Conservation (phyloP, 1,140 invertebrate genomes). For the Oppia nitens region DNA sequence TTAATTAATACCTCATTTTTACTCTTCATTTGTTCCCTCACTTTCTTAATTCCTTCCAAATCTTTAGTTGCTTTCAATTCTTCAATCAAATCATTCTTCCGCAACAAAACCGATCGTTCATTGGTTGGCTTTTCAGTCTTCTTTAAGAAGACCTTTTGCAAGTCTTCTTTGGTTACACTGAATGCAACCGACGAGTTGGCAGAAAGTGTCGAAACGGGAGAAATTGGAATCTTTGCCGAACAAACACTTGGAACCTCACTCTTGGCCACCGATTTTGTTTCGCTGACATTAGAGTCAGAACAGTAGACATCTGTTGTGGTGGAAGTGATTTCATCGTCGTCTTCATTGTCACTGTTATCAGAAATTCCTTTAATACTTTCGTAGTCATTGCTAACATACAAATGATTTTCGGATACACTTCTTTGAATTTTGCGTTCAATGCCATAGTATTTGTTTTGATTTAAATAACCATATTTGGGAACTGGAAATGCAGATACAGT, state of each 20-base stretch:
- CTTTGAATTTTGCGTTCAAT: constrained; percentile 8
- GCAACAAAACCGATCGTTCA: not conserved
- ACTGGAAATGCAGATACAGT: not conserved
- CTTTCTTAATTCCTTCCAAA: constrained; percentile 69
- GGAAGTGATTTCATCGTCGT: constrained; percentile 3
- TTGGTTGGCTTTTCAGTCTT: constrained; percentile 37
- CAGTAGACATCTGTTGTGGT: constrained; percentile 21
- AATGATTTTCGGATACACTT: constrained; percentile 16
- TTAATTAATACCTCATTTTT: constrained; percentile 34
- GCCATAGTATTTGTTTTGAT: not conserved
- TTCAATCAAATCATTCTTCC: constrained; percentile 66
- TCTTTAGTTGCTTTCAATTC: constrained; percentile 76
- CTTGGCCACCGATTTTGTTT: not conserved
- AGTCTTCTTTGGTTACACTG: constrained; percentile 61
- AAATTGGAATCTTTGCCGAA: constrained; percentile 30
- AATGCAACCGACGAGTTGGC: constrained; percentile 32
- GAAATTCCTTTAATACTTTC: constrained; percentile 9
- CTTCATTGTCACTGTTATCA: constrained; percentile 7
- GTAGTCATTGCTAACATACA: constrained; percentile 8
- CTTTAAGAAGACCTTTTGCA: constrained; percentile 59
- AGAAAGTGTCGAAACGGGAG: constrained; percentile 24
- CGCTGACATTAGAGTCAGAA: not conserved
- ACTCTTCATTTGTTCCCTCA: constrained; percentile 68
- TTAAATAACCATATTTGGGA: not conserved
- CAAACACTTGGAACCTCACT: not conserved